Conservation (phyloP, 2,113 vertebrate genomes). For the Paracanthobrama guichenoti region DNA sequence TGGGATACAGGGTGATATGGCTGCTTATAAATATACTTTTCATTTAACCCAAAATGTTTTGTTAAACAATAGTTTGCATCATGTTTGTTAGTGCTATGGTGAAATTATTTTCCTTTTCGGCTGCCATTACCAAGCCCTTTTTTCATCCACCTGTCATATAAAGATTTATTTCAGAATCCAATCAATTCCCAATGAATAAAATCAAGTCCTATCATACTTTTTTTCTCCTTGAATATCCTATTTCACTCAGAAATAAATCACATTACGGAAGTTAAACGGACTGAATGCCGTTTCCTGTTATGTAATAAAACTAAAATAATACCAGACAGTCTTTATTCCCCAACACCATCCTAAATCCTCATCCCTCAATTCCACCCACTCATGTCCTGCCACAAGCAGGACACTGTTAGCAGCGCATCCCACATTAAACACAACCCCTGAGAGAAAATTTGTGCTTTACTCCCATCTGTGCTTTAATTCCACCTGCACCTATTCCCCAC, state of each 20-base stretch:
- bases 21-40: background rate
- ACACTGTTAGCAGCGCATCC: background rate
- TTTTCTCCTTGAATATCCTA: background rate
- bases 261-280: background rate
- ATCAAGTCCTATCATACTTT: background rate
- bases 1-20: too few relatives aligned
- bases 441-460: slow-evolving; percentile 10
- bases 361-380: slow-evolving; percentile 1
- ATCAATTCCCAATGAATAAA: background rate
- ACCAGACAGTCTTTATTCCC: slow-evolving; percentile 8
- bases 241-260: background rate
- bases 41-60: background rate
- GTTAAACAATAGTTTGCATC: background rate
- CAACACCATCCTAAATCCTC: background rate
- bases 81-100: background rate
- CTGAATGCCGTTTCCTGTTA: background rate
- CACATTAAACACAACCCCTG: background rate
- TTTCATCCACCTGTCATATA: background rate
- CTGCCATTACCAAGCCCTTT: background rate
- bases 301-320: slow-evolving; percentile 11
- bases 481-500: background rate
- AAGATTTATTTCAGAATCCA: background rate
- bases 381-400: background rate
- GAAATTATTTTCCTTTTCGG: background rate
- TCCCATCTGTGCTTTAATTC: background rate